These are phyloP conservation scores for Cybosia mesomella DNA, from an alignment of 2,888 invertebrate species.

Conservation along the genomic window DNA sequence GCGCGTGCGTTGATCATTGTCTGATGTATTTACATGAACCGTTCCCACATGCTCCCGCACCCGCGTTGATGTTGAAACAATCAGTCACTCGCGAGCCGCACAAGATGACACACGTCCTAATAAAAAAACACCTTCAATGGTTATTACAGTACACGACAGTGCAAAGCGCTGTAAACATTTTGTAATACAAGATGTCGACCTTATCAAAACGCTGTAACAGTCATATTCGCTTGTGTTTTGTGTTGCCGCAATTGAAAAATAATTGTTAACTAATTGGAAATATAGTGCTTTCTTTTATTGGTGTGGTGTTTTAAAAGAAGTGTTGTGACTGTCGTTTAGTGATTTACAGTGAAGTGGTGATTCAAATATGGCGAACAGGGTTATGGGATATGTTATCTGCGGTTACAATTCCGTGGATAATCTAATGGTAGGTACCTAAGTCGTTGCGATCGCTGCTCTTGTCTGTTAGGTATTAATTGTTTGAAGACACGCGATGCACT, in stretches of 20 bases:
- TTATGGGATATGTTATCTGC: conserved; percentile 88
- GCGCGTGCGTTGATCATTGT: conserved; percentile 50
- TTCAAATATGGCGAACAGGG: conserved; percentile 77
- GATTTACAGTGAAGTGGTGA: conserved; percentile 40
- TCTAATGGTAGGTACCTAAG: conserved; percentile 87
- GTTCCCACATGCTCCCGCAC: conserved; percentile 53
- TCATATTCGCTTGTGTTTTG: conserved; percentile 38
- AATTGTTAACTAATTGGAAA: conserved; percentile 48
- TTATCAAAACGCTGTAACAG: conserved; percentile 41
- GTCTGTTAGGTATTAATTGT: conserved; percentile 23
- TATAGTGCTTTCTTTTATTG: conserved; percentile 50
- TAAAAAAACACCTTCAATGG: conserved; percentile 39
- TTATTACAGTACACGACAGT: conserved; percentile 40
- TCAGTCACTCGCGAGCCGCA: conserved; percentile 52
- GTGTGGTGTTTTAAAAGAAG: conserved; percentile 34
- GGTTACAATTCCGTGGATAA: conserved; percentile 88
- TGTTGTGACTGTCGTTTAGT: conserved; percentile 39
- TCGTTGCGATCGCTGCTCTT: background rate
- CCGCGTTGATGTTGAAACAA: conserved; percentile 43
- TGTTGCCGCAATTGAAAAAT: conserved; percentile 38
- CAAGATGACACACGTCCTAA: conserved; percentile 50
- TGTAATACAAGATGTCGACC: conserved; percentile 36
- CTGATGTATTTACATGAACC: conserved; percentile 47
- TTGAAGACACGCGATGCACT: conserved; percentile 35
- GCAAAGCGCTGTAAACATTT: conserved; percentile 35